These are phyloP conservation scores for Pristionchus fissidentatus DNA, from an alignment of 2,888 invertebrate genomes.

Conservation along the genomic window DNA sequence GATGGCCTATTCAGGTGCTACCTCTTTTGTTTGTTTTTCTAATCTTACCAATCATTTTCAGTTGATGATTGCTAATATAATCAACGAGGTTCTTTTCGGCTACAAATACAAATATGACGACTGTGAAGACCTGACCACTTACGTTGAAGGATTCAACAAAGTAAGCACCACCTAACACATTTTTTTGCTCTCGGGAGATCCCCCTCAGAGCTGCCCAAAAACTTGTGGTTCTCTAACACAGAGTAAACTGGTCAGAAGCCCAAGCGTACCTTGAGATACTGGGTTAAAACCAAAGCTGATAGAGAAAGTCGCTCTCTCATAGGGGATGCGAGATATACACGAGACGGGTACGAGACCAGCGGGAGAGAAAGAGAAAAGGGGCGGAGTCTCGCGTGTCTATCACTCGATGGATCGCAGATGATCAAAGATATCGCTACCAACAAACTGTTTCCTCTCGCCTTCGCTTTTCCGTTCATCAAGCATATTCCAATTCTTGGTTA, in stretches of 20 bases:
- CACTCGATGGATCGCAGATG: not conserved
- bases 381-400: not conserved
- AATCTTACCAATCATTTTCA: not conserved
- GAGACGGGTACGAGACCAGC: not conserved
- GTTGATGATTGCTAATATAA: conserved; percentile 45
- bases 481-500: not conserved
- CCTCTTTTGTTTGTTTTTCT: not conserved
- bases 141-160: conserved; percentile 24
- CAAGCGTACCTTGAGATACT: no score
- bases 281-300: no score
- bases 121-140: conserved; percentile 18
- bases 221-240: no score
- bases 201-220: no score
- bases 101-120: conserved; percentile 43
- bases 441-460: not conserved
- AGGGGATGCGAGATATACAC: not conserved
- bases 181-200: no score
- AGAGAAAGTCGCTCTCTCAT: not conserved
- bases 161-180: not conserved
- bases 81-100: conserved; percentile 34
- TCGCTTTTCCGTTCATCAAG: conserved; percentile 6
- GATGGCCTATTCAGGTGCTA: conserved; percentile 31
- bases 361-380: not conserved
- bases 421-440: not conserved
- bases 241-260: no score